phyloP scores from a whole-genome alignment of 2,797 vertebrate species.

The Alcedo quadribrachys region DNA sequence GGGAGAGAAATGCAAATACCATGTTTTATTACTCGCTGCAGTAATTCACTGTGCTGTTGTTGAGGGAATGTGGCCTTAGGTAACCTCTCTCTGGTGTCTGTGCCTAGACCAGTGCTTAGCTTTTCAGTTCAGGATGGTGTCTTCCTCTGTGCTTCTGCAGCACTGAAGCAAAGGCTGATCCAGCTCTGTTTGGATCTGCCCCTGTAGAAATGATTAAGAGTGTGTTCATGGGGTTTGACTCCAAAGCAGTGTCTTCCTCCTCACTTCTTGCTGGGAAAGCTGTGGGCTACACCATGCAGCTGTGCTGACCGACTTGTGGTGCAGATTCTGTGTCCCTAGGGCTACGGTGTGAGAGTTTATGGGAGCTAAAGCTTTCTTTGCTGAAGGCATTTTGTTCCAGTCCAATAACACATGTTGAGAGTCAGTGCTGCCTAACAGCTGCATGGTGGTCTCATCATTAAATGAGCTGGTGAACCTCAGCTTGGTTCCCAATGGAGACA shows the following conservation, averaged over 20 bases:
- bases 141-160: neutral
- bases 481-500: neutral
- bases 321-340: neutral
- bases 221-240: neutral
- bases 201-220: neutral
- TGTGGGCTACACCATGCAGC: neutral
- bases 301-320: rapidly evolving
- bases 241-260: neutral
- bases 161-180: neutral
- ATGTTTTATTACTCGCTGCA: neutral
- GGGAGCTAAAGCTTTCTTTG: neutral
- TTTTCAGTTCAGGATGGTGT: neutral
- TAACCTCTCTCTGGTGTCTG: neutral
- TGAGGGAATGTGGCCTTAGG: neutral
- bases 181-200: neutral
- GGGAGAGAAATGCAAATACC: neutral
- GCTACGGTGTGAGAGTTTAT: neutral
- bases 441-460: slow-evolving; percentile 18
- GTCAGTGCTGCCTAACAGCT: neutral
- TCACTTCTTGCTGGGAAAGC: neutral
- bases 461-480: neutral
- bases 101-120: neutral
- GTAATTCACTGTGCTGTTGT: neutral
- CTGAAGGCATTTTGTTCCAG: neutral
- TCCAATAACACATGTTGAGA: neutral